Evolutionary conservation across 2,888 invertebrate genomes (phyloP), one percentile per base, ranked within the genome.

Genomic region (Polydrusus cervinus): DNA sequence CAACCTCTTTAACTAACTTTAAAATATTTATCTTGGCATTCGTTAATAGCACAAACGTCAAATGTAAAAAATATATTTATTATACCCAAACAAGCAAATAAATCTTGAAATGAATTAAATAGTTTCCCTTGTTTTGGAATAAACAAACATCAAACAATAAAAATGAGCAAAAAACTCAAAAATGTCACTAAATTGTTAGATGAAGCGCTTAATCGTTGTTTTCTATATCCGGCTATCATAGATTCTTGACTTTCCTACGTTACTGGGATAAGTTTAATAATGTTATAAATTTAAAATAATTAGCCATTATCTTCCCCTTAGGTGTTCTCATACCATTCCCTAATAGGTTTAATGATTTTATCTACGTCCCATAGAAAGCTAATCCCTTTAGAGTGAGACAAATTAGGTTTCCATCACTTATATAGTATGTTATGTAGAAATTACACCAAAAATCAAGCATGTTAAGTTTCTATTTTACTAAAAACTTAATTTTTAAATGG

Each of bases 401-500:
- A 60, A 60, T 60, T 60, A 38, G 11, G 16, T 38, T 38, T 60
- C n/a, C n/a, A 38, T 60, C 57, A 16, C 38, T 38, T 60, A 1
- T 11, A 18, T 18, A 18, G 16, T 38, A 16, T 18, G 14, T 38
- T 60, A 0, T 18, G 10, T 38, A 34, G 14, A 18, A 38, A 16
- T 38, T 16, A 38, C 38, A 8, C 16, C 38, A 16, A 34, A 60
- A 10, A 16, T 10, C 38, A 38, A 16, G 10, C 10, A n/a, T n/a
- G n/a, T 14, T 11, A 60, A 16, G 8, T 16, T 38, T 38, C 34
- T 16, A 14, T 38, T 16, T 60, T 3, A 18, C 38, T 60, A 9
- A 14, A 60, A 60, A 14, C 34, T 60, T 60, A 60, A 38, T 60
- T 57, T 11, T 34, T 57, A 57, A 25, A n/a, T n/a, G n/a, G n/a